phyloP scores from a whole-genome alignment of 2,113 vertebrate genomes.

The Heterocephalus glaber region DNA sequence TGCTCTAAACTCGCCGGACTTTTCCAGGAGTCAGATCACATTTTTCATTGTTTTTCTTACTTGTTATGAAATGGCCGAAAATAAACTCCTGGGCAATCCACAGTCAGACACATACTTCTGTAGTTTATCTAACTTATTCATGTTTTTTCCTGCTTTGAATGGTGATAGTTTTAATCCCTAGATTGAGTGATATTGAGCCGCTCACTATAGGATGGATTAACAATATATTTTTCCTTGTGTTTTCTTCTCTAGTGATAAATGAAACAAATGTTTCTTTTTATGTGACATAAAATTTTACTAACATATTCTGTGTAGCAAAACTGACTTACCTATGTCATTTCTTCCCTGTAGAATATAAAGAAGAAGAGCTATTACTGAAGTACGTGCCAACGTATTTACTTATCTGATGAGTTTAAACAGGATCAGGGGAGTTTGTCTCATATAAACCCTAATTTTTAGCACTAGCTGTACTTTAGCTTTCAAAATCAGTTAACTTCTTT shows the following conservation, averaged over 20 bases:
- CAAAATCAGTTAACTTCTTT: conserved; percentile 66
- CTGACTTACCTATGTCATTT: not conserved
- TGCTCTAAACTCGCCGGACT: not conserved
- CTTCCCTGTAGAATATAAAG: conserved; percentile 34
- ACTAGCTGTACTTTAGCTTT: conserved; percentile 62
- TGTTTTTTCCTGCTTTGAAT: conserved; percentile 33
- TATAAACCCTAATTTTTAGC: conserved; percentile 63
- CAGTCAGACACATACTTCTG: not conserved
- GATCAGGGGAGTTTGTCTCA: conserved; percentile 46
- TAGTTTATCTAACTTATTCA: not conserved
- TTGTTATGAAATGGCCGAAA: conserved; percentile 29
- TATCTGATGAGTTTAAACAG: conserved; percentile 56
- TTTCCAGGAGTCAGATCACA: not conserved
- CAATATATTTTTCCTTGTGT: conserved; percentile 54
- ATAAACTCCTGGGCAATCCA: not conserved
- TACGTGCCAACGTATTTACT: conserved; percentile 53
- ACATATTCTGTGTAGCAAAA: conserved; percentile 41
- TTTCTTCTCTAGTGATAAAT: conserved; percentile 40
- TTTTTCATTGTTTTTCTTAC: conserved; percentile 10
- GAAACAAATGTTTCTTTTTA: conserved; percentile 43
- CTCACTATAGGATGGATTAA: conserved; percentile 25
- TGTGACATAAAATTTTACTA: conserved; percentile 59
- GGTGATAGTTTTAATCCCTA: not conserved
- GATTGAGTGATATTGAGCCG: conserved; percentile 8
- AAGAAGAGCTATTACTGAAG: conserved; percentile 57